Evolutionary conservation across 2,113 vertebrate species (phyloP), one percentile per base, ranked within the genome.

Genomic region (Dinomys branickii): DNA sequence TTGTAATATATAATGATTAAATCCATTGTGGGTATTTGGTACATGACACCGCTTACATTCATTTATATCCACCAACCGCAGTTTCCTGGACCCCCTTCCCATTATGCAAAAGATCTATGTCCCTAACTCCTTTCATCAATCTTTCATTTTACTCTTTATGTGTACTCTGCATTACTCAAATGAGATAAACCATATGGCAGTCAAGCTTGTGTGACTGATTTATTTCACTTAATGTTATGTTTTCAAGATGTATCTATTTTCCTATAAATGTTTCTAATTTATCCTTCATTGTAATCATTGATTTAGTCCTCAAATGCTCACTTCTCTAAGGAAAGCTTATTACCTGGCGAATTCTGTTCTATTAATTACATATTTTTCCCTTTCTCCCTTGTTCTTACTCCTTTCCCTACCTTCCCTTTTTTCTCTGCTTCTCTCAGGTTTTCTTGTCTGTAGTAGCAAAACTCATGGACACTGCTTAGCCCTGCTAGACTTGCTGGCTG

Each of bases 271-370:
- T 73, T n/a, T 75, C 38, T 28, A 28, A 75, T 75, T 77, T 28
- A 77, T 30, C 22, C 71, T 24, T 41, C 73, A 30, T 77, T 77
- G 47, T 47, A 77, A 47, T 47, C 54, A 69, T 71, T 69, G 38
- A 69, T 22, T 69, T 47, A 73, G 13, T 50, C 47, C 41, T 65
- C 54, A 90, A 87, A 86, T 38, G 38, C 14, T 44, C 6, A 95
- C n/a, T 93, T 93, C 81, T 28, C 54, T 35, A 69, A 85, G 41
- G 38, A 93, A 96, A 41, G 9, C 28, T 78, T 56, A 84, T 58
- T 82, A 82, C 8, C 44, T 54, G 17, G 83, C 35, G 2, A n/a
- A 67, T 35, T 28, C 30, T 71, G 87, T 86, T 78, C 61, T 59
- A 87, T 47, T 80, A 83, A 90, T 44, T 83, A 63, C 30, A 3